phyloP scores from a whole-genome alignment of 1,140 invertebrate species.

The Caerostris extrusa region DNA sequence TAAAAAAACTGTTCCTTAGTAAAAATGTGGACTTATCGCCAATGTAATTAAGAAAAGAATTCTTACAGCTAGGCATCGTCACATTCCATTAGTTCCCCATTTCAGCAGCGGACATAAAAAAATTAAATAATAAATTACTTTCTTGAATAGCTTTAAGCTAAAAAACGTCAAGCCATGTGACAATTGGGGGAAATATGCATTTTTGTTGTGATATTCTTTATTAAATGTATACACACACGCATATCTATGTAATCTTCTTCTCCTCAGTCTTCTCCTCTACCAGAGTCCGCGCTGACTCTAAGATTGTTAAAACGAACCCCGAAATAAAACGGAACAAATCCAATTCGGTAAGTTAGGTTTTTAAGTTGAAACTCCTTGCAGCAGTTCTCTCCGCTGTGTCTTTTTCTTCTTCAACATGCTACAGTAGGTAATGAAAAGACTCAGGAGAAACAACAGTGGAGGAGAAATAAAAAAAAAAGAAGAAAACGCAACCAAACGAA shows the following conservation, averaged over 20 bases:
- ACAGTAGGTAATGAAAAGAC: slow-evolving; percentile 72
- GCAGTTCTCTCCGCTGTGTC: slow-evolving; percentile 34
- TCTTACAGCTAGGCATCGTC: not conserved
- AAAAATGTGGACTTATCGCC: slow-evolving; percentile 64
- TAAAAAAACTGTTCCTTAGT: slow-evolving; percentile 42
- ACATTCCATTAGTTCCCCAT: slow-evolving; percentile 74
- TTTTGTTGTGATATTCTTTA: slow-evolving; percentile 64
- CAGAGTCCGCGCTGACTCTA: slow-evolving; percentile 13
- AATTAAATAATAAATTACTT: slow-evolving; percentile 74
- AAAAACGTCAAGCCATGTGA: slow-evolving; percentile 68
- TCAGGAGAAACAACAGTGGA: slow-evolving; percentile 51
- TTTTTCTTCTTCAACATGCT: not conserved
- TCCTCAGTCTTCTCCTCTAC: not conserved
- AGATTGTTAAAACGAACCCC: slow-evolving; percentile 73
- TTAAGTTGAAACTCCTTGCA: slow-evolving; percentile 63
- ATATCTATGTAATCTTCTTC: slow-evolving; percentile 50
- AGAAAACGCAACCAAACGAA: slow-evolving; percentile 29
- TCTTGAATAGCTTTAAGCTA: slow-evolving; percentile 54
- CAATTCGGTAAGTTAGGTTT: slow-evolving; percentile 73
- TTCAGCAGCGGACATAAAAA: slow-evolving; percentile 39
- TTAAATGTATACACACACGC: slow-evolving; percentile 38
- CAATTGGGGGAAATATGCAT: slow-evolving; percentile 72
- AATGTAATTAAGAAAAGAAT: slow-evolving; percentile 72
- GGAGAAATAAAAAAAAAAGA: slow-evolving; percentile 7
- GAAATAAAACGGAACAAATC: slow-evolving; percentile 74